A percentile compares a stretch with the other conserved stretches of the same genome.
These are phyloP conservation scores for Charanyca ferruginea DNA, from an alignment of 2,888 invertebrate genomes.

Conservation along the genomic window DNA sequence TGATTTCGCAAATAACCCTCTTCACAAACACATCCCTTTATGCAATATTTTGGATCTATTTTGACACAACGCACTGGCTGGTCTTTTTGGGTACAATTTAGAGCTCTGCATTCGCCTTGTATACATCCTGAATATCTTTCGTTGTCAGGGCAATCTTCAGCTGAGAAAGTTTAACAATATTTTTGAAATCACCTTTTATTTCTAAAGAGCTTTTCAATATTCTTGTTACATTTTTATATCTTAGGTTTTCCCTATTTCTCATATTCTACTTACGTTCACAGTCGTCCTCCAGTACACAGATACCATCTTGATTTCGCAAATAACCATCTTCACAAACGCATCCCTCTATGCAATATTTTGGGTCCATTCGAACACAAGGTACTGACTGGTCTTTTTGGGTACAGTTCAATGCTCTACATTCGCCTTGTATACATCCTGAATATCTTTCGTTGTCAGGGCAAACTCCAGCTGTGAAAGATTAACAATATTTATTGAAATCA, in stretches of 20 bases:
- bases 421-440: constrained; percentile 59
- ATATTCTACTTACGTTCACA: constrained; percentile 42
- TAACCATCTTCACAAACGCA: constrained; percentile 51
- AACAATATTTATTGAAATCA: neutral
- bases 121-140: constrained; percentile 63
- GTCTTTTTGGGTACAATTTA: constrained; percentile 58
- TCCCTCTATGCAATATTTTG: constrained; percentile 27
- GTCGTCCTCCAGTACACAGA: constrained; percentile 40
- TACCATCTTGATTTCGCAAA: constrained; percentile 37
- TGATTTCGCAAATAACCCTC: constrained; percentile 37
- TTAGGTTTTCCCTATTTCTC: no score
- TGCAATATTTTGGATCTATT: constrained; percentile 28
- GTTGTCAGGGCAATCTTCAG: constrained; percentile 52
- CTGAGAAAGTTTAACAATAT: constrained; percentile 39
- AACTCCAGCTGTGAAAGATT: constrained; percentile 48
- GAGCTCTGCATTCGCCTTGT: constrained; percentile 60
- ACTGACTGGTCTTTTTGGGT: constrained; percentile 51
- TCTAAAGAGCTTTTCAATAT: no score
- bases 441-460: constrained; percentile 61
- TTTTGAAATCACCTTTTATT: no score
- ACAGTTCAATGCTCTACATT: constrained; percentile 64
- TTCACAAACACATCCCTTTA: constrained; percentile 47
- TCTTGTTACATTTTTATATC: no score
- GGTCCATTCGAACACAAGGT: constrained; percentile 43
- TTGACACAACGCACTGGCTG: constrained; percentile 48